phyloP scores from a whole-genome alignment of 2,888 invertebrate species.

The Microplitis deprimator region DNA sequence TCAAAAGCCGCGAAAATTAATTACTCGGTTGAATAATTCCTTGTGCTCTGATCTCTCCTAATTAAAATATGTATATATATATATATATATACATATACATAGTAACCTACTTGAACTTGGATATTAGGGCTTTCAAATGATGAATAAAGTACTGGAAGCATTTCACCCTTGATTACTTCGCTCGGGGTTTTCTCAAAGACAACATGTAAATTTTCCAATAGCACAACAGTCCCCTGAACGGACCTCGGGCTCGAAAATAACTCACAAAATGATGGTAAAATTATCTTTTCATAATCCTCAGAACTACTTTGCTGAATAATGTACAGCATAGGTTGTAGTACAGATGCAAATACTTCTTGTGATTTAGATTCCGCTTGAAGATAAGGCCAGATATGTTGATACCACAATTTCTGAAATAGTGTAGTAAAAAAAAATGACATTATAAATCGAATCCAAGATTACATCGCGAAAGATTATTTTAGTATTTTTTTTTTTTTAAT shows the following conservation, averaged over 20 bases:
- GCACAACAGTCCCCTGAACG: slow-evolving; percentile 87
- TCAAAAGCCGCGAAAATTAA: not conserved
- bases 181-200: slow-evolving; percentile 89
- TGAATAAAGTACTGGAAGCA: slow-evolving; percentile 88
- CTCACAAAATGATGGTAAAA: slow-evolving; percentile 86
- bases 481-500: too few relatives aligned
- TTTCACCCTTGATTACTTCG: slow-evolving; percentile 84
- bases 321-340: slow-evolving; percentile 86
- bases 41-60: too few relatives aligned
- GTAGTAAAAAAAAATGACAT: not conserved
- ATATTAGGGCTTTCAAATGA: slow-evolving; percentile 91
- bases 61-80: too few relatives aligned
- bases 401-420: slow-evolving; percentile 90
- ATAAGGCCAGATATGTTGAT: slow-evolving; percentile 94
- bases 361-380: slow-evolving; percentile 88
- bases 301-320: slow-evolving; percentile 84
- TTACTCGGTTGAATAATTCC: too few relatives aligned
- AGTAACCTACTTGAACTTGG: slow-evolving; percentile 85
- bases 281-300: slow-evolving; percentile 85
- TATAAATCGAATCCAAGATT: too few relatives aligned
- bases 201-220: slow-evolving; percentile 91
- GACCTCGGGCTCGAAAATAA: slow-evolving; percentile 85
- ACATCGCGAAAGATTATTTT: too few relatives aligned
- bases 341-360: slow-evolving; percentile 89
- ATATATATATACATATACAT: not conserved